Conservation (phyloP, 2,888 invertebrate genomes). For the Ichneumon xanthorius region DNA sequence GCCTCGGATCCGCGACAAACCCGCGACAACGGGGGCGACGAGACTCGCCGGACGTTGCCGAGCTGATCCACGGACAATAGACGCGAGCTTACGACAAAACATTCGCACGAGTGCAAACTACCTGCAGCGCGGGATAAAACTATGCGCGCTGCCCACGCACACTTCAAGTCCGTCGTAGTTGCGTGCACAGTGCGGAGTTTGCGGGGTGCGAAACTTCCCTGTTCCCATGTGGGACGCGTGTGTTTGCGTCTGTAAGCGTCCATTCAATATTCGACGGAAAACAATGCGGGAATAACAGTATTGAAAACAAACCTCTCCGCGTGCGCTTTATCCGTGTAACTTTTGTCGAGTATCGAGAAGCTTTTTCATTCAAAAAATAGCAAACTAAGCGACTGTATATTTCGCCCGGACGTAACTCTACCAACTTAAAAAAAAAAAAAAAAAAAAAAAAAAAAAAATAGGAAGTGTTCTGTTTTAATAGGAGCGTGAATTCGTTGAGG, state of each 20-base stretch:
- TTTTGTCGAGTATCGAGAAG: neutral
- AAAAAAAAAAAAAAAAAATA: constrained; percentile 3
- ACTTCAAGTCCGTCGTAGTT: neutral
- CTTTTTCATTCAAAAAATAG: neutral
- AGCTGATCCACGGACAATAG: neutral
- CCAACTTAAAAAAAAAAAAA: neutral
- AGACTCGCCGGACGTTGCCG: neutral
- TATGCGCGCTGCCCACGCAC: neutral
- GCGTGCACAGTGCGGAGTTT: neutral
- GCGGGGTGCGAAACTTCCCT: neutral
- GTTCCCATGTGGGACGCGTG: neutral
- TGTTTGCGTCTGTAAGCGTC: neutral
- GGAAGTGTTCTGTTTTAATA: neutral
- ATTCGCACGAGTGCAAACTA: neutral
- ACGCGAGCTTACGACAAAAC: neutral
- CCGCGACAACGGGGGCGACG: neutral
- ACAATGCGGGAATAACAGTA: constrained; percentile 2
- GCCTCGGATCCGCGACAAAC: neutral
- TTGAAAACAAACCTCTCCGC: neutral
- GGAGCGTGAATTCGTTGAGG: neutral
- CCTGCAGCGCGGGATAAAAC: neutral
- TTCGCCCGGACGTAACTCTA: too few relatives aligned
- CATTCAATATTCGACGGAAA: constrained; percentile 13
- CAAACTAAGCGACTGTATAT: too few relatives aligned
- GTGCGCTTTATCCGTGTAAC: neutral